Conservation (phyloP, 2,113 vertebrate species). For the Hypocryptadius cinnamomeus region DNA sequence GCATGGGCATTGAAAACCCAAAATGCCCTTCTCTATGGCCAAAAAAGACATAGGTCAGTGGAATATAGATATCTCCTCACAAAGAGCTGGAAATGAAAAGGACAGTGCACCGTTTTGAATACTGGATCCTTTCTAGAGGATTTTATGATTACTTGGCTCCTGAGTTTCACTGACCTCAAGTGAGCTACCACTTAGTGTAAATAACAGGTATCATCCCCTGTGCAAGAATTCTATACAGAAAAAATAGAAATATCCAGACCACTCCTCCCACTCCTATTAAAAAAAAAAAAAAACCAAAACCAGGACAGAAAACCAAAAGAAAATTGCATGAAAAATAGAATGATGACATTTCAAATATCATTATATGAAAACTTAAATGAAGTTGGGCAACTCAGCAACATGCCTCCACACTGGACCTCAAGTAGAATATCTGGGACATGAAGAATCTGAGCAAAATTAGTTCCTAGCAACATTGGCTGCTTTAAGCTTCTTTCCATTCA, state of each 20-base stretch:
- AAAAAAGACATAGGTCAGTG: neutral
- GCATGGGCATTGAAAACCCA: neutral
- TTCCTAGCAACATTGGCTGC: neutral
- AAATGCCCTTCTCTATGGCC: neutral
- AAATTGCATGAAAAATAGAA: neutral
- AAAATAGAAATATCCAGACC: neutral
- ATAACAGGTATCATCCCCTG: neutral
- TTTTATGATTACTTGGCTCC: neutral
- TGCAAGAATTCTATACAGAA: neutral
- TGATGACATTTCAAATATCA: neutral
- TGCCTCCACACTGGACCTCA: neutral
- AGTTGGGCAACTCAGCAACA: neutral
- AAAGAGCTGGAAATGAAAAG: neutral
- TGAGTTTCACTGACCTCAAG: neutral
- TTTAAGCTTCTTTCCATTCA: neutral
- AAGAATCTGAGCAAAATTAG: neutral
- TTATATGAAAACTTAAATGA: neutral
- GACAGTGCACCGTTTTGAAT: neutral
- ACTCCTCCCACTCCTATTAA: fast-evolving
- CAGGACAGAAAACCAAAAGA: neutral
- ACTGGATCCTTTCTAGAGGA: neutral
- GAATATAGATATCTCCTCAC: neutral
- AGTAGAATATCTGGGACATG: neutral
- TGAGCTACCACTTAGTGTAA: neutral
- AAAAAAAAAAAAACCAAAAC: neutral